A percentile compares a stretch with the other conserved stretches of the same genome.
These are phyloP conservation scores for Porites divaricata DNA, from an alignment of 92 coral and sea anemone genomes.

Conservation along the genomic window DNA sequence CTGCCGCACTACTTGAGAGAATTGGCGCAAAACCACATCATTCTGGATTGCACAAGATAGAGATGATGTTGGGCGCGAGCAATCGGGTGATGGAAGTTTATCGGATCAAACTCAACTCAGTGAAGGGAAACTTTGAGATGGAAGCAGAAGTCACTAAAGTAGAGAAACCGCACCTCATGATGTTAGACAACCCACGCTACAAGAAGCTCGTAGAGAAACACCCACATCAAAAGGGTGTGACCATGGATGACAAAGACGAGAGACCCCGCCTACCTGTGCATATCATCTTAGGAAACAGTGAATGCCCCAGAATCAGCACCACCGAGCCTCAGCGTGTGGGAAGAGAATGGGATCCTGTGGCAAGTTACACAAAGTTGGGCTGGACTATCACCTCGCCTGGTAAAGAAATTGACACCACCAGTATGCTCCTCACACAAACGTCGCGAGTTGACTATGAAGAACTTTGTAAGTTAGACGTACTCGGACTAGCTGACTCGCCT, in stretches of 20 bases:
- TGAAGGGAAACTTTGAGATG: slow-evolving; percentile 19
- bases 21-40: slow-evolving; percentile 28
- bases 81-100: slow-evolving; percentile 37
- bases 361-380: background rate
- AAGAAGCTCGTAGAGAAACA: slow-evolving; percentile 15
- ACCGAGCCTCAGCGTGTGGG: slow-evolving; percentile 21
- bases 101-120: slow-evolving; percentile 26
- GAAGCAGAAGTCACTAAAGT: slow-evolving; percentile 29
- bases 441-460: background rate
- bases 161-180: too few relatives aligned
- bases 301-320: slow-evolving; percentile 32
- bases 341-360: background rate
- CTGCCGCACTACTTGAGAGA: slow-evolving; percentile 25
- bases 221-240: slow-evolving; percentile 26
- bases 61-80: slow-evolving; percentile 43
- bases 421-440: background rate
- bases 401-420: background rate
- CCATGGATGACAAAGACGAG: slow-evolving; percentile 17
- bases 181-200: slow-evolving; percentile 26
- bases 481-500: background rate
- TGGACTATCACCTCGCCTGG: background rate
- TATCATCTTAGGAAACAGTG: slow-evolving; percentile 32
- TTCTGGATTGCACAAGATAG: slow-evolving; percentile 40
- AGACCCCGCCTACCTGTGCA: slow-evolving; percentile 38
- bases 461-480: background rate